Percentiles rank a stretch among this genome's conserved stretches.
Conservation (phyloP, 1,140 invertebrate species). For the Acromyrmex heyeri region DNA sequence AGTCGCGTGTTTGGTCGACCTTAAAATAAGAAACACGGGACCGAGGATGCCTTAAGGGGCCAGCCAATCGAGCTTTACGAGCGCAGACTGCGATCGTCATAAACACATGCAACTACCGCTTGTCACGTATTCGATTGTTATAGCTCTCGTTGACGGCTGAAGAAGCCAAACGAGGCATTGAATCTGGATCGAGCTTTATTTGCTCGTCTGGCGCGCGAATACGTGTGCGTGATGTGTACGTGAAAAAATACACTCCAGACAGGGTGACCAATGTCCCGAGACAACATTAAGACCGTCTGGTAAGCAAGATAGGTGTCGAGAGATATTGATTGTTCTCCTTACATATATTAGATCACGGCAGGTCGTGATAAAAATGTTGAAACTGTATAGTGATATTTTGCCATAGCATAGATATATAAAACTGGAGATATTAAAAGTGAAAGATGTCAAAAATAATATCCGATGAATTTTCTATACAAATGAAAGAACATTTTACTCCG, state of each 20-base stretch:
- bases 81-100: constrained; percentile 73
- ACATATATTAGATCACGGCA: constrained; percentile 4
- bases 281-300: constrained; percentile 42
- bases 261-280: constrained; percentile 27
- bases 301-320: constrained; percentile 31
- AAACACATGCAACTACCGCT: constrained; percentile 74
- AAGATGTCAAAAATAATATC: not conserved
- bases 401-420: not conserved
- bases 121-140: constrained; percentile 76
- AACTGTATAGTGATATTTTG: not conserved
- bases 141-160: constrained; percentile 69
- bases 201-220: constrained; percentile 47
- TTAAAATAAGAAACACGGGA: constrained; percentile 64
- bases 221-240: constrained; percentile 26
- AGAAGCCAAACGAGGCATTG: constrained; percentile 66
- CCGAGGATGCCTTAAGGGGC: constrained; percentile 71
- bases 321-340: constrained; percentile 22
- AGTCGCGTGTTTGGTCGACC: not conserved
- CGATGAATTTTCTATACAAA: not conserved
- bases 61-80: constrained; percentile 68
- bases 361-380: not conserved
- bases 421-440: not conserved
- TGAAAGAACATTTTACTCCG: not conserved
- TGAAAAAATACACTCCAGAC: constrained; percentile 52
- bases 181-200: constrained; percentile 65